These are phyloP conservation scores for Caenorhabditis japonica DNA, from an alignment of 2,888 invertebrate species.

Conservation along the genomic window DNA sequence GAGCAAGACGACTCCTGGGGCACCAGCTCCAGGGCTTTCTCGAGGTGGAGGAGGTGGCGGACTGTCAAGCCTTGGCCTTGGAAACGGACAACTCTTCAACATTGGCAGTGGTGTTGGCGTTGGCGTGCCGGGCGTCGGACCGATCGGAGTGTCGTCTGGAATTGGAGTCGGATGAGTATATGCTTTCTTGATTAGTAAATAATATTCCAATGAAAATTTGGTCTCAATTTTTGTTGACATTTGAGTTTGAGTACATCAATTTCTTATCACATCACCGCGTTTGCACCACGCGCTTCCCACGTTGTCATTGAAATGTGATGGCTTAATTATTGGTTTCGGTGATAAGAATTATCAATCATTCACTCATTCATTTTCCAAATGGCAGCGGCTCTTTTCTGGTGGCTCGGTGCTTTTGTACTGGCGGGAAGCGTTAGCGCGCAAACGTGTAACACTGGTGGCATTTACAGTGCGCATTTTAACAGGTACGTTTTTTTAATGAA, in stretches of 20 bases:
- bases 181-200: no score
- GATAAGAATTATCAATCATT: no score
- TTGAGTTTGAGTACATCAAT: no score
- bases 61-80: conserved; percentile 33
- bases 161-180: conserved; percentile 58
- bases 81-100: conserved; percentile 50
- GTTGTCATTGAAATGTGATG: conserved; percentile 8
- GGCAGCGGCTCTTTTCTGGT: background rate
- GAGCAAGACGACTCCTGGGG: background rate
- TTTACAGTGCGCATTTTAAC: conserved; percentile 48
- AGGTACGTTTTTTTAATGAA: no score
- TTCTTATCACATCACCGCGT: no score
- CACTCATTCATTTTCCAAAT: background rate
- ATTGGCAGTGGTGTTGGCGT: conserved; percentile 58
- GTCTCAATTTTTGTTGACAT: no score
- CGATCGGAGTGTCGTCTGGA: conserved; percentile 57
- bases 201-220: no score
- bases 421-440: conserved; percentile 19
- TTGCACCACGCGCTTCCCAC: conserved; percentile 15
- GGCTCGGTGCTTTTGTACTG: background rate
- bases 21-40: conserved; percentile 3
- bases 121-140: conserved; percentile 61
- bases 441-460: conserved; percentile 48
- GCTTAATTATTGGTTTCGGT: background rate
- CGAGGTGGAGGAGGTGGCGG: conserved; percentile 3